Percentiles rank a stretch among this genome's conserved stretches.
These are phyloP conservation scores for Hydra vulgaris DNA, from an alignment of 30 jellyfish, hydroid and myxozoan genomes.

Conservation along the genomic window DNA sequence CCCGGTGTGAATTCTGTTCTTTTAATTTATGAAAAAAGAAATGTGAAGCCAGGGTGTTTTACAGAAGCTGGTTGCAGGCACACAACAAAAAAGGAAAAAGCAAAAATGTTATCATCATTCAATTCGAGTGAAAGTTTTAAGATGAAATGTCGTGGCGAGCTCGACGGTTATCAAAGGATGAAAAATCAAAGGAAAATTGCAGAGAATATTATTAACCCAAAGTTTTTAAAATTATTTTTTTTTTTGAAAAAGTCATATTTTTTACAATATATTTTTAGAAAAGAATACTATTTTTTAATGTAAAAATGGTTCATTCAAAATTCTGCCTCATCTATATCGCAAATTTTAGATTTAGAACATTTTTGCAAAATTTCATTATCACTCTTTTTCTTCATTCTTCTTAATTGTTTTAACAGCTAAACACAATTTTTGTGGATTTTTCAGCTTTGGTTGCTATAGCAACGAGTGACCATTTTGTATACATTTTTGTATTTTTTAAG, in stretches of 20 bases:
- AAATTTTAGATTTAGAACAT: background rate
- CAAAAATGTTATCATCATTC: background rate
- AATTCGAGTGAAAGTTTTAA: background rate
- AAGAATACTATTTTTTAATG: background rate
- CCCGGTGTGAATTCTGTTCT: background rate
- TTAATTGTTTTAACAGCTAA: background rate
- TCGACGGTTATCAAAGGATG: background rate
- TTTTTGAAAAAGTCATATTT: background rate
- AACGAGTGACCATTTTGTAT: background rate
- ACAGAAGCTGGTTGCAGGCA: background rate
- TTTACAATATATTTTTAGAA: background rate
- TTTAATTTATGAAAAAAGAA: background rate
- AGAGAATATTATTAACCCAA: background rate
- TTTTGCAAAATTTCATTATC: background rate
- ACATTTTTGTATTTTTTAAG: background rate
- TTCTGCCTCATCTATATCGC: background rate
- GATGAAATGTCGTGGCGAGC: background rate
- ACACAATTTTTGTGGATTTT: background rate
- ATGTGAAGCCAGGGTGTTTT: background rate
- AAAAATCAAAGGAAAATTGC: background rate
- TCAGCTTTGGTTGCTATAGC: background rate
- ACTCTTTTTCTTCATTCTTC: background rate
- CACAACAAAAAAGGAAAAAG: background rate
- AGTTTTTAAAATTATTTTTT: background rate
- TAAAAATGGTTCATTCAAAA: background rate